Evolutionary conservation across 2,797 vertebrate species (phyloP), one percentile per base, ranked within the genome.

Genomic region (Epinephelus coioides): DNA sequence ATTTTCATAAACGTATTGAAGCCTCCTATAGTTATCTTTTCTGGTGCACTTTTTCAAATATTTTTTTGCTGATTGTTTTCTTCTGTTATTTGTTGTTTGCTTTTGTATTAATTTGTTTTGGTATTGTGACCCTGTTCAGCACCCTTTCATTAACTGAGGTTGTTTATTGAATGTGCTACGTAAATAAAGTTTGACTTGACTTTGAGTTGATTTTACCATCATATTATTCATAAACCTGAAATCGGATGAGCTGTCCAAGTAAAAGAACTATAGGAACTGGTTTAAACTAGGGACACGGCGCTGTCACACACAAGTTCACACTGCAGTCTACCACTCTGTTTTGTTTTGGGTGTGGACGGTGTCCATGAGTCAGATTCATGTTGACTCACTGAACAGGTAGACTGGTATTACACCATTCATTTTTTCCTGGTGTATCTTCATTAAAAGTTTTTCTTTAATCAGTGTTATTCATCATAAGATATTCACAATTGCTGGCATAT

Each of bases 301-400:
- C 11, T 82, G 59, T 85, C 81, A 83, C n/a, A 57, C 34, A 79
- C 50, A 68, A 70, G 84, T 85, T 78, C 7, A 78, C 72, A 69
- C 78, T 67, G 57, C 61, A 76, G 67, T 54, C 47, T 69, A 40
- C n/a, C 27, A 44, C 25, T 34, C 14, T 59, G 9, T 66, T 3
- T 44, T 15, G 8, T 43, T 69, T 12, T 71, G 82, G 76, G 86
- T 57, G 88, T 69, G 83, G 27, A 68, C 64, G 49, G 9, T 25
- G 49, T 59, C 54, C 50, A 17, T 86, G 84, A 82, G 57, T 84
- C 79, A 76, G 23, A 56, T 47, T 57, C 27, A 55, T 43, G 25
- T 12, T 76, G 82, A 78, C 59, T 85, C 67, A 84, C 40, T 18
- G 3, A 18, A 25, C 11, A 73, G 54, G 34, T 43, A 23, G 10